Evolutionary conservation across 2,888 invertebrate genomes (phyloP), one percentile per base, ranked within the genome.

Genomic region (Nebria salina): DNA sequence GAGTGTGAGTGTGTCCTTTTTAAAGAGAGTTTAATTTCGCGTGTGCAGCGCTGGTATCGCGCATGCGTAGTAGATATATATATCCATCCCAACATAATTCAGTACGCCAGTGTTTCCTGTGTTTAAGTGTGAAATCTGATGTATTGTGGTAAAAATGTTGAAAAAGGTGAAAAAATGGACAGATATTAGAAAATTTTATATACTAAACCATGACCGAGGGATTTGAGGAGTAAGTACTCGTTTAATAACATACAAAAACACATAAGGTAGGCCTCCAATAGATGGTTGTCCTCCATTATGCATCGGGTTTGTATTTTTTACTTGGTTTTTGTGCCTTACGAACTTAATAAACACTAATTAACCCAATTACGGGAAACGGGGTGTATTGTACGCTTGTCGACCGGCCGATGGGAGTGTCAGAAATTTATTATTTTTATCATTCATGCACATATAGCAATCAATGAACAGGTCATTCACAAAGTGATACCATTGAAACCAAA

Each of bases 171-270:
- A 92, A 93, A 93, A 92, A 94, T 93, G 92, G 93, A 93, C 93
- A 92, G 93, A 92, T 93, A 94, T 93, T 95, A 95, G 93, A 92
- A 93, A 93, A 93, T 94, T 94, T 92, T 92, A 92, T 92, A 93
- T 93, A 91, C 93, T 94, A 91, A 95, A 95, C 91, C 95, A 96
- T 95, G 95, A 95, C 95, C 94, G 95, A 95, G 93, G 93, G 93
- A 93, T 94, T 93, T 94, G 95, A 96, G 93, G 95, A 95, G 95
- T 96, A 92, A 95, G 95, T 93, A 89, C 83, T 86, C 86, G 86
- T 85, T 84, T 86, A 87, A 86, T 87, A 84, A 83, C 82, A 83
- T 78, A 65, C 82, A 82, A 83, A 83, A 83, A 83, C 84, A 83
- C 83, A 83, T 82, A 83, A 83, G 84, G 83, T 84, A 84, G 84